A percentile compares a stretch with the other conserved stretches of the same genome.
Evolutionary conservation across 2,888 invertebrate genomes (phyloP).

Genomic region (Smittia aterrima): DNA sequence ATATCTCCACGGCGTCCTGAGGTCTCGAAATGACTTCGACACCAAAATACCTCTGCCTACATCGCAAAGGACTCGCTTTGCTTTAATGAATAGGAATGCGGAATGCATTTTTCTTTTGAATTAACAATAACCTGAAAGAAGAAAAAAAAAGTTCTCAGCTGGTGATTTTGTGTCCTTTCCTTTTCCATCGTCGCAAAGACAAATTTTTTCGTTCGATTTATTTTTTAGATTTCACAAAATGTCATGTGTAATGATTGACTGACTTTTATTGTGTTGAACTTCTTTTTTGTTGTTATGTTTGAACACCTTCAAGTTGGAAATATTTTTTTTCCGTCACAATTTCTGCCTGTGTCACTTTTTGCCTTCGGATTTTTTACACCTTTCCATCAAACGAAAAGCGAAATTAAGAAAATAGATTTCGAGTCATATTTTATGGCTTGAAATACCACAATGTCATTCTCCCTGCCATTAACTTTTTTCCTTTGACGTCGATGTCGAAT

Average conservation of each 20-base stretch:
- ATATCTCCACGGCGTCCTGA: constrained; percentile 30
- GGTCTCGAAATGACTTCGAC: constrained; percentile 31
- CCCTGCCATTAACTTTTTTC: background rate
- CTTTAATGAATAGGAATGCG: constrained; percentile 32
- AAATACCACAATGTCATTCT: constrained; percentile 36
- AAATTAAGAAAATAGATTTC: background rate
- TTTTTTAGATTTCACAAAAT: constrained; percentile 17
- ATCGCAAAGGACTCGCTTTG: constrained; percentile 11
- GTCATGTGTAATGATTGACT: constrained; percentile 41
- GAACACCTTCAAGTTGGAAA: constrained; percentile 19
- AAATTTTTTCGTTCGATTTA: constrained; percentile 28
- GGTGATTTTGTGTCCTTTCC: constrained; percentile 34
- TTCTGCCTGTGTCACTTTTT: constrained; percentile 32
- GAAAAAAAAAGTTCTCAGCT: constrained; percentile 37
- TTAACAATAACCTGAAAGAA: constrained; percentile 20
- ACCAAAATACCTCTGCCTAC: constrained; percentile 23
- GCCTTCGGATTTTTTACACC: constrained; percentile 17
- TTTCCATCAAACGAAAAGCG: constrained; percentile 27
- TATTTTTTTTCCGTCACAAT: constrained; percentile 21
- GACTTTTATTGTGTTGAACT: constrained; percentile 41
- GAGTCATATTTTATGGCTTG: background rate
- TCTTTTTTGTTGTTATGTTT: background rate
- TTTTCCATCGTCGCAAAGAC: background rate
- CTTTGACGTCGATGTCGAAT: no score
- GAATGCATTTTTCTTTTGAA: constrained; percentile 37